Evolutionary conservation across 2,888 invertebrate genomes (phyloP).

Genomic region (Orthosia cruda): DNA sequence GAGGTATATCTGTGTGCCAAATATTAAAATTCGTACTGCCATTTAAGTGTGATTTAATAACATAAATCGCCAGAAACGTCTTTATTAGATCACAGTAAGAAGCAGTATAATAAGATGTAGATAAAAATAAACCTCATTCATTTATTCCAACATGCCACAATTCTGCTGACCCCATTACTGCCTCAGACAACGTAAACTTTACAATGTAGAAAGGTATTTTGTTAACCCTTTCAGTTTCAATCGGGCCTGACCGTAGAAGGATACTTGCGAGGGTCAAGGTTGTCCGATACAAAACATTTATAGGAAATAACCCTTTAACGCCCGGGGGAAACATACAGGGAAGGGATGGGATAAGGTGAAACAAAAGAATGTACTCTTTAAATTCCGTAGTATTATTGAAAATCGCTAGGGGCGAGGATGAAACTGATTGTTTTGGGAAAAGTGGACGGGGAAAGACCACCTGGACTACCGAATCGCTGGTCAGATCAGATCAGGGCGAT

Average conservation of each 20-base stretch:
- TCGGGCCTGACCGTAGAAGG: background rate
- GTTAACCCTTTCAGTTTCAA: slow-evolving; percentile 2
- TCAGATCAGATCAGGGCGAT: too few species aligned
- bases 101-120: too few species aligned
- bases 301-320: background rate
- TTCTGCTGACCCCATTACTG: background rate
- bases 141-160: background rate
- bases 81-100: too few species aligned
- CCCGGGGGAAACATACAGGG: background rate
- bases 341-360: background rate
- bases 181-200: background rate
- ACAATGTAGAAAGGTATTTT: background rate
- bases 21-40: too few species aligned
- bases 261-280: slow-evolving; percentile 11
- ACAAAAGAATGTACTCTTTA: background rate
- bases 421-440: too few species aligned
- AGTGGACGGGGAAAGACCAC: too few species aligned
- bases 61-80: too few species aligned
- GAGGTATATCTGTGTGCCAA: too few species aligned
- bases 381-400: background rate
- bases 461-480: too few species aligned
- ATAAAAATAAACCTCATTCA: too few species aligned
- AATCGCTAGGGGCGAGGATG: too few species aligned
- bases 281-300: slow-evolving; percentile 18
- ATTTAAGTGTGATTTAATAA: too few species aligned